A percentile compares a stretch with the other conserved stretches of the same genome.
phyloP scores from a whole-genome alignment of 1,140 invertebrate species.

The Penaeus vannamei region DNA sequence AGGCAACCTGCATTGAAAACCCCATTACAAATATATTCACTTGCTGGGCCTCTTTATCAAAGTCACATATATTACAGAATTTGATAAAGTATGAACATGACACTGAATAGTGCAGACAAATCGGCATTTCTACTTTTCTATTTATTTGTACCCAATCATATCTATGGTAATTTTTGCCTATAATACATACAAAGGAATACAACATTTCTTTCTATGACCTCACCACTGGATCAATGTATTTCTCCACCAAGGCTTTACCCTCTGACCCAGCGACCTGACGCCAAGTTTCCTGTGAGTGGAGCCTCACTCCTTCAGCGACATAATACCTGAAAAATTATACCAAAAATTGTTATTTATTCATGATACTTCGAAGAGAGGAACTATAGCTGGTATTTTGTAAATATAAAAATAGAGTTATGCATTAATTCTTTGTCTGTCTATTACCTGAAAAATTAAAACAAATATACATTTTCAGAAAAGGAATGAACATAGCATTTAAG shows the following conservation, averaged over 20 bases:
- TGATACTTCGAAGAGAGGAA: neutral
- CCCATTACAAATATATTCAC: too few species aligned
- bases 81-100: too few species aligned
- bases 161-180: neutral
- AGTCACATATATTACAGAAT: neutral
- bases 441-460: too few species aligned
- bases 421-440: neutral
- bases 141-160: neutral
- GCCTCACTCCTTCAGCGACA: constrained; percentile 76
- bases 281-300: constrained; percentile 78
- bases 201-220: constrained; percentile 21
- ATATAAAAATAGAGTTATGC: neutral
- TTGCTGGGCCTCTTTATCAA: too few species aligned
- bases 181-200: constrained; percentile 24
- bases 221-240: constrained; percentile 73
- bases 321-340: constrained; percentile 73
- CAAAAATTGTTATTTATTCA: constrained; percentile 30
- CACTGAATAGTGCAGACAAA: too few species aligned
- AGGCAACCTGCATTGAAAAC: constrained; percentile 72
- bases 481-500: too few species aligned
- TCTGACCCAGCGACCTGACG: constrained; percentile 72
- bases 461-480: too few species aligned
- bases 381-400: neutral
- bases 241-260: constrained; percentile 74
- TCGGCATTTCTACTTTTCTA: too few species aligned